Base-by-base conservation (phyloP, 2,113 vertebrate genomes). In the Procavia capensis region DNA sequence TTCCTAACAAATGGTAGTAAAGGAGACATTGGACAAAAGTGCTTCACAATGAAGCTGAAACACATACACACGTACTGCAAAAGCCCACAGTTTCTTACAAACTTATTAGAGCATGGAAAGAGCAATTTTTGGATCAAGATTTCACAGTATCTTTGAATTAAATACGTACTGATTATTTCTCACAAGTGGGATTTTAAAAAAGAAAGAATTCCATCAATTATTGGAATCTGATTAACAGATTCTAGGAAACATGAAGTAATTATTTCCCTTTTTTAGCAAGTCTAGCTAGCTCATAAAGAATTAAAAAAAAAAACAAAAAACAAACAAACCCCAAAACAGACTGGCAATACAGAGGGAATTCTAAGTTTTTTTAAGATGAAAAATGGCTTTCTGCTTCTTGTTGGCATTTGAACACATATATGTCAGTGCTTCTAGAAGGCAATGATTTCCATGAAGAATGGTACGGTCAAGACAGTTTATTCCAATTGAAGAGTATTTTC, bases 351-450 rank as follows among this genome's bases (percentile, higher is more conserved):
- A 41, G 83, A 88, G 88, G 82, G 93, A 95, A 76, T 78, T 93
- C 80, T 95, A 86, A 89, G 70, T 93, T 96, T 96, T 50, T 88
- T 95, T 91, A 88, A 91, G 89, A 95, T 66, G 43, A 90, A 97
- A 97, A 96, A 98, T 90, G 92, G 93, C 91, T 95, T 88, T 45
- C 88, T 97, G 93, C 94, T 75, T 98, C 96, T 93, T 87, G 95
- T 91, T 95, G 96, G 94, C 78, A 80, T 97, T 95, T 97, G 88
- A 2, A 0, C 43, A 92, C 75, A 70, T 78, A 74, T 95, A 96
- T 95, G 92, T 94, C 93, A 98, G 83, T 63, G 91, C 79, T 91
- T 96, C 79, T 74, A 64, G 95, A 97, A 97, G 96, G 93, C 96
- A 97, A 86, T 34, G 76, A 92, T 95, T 97, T 98, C 91, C 94